Conservation (phyloP, 2,113 vertebrate genomes). For the Melanocharis versteri region DNA sequence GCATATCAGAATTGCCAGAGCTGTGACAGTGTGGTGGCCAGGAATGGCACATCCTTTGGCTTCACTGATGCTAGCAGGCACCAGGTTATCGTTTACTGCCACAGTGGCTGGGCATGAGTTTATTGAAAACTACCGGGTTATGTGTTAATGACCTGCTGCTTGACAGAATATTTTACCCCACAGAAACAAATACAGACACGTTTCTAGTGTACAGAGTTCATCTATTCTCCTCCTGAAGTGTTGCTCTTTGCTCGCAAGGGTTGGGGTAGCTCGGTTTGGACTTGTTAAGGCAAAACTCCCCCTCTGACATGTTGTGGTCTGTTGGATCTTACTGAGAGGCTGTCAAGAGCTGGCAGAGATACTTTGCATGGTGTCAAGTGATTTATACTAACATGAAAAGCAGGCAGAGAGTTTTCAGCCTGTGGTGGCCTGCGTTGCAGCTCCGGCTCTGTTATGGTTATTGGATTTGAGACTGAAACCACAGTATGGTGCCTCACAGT, state of each 20-base stretch:
- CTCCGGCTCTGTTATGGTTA: neutral
- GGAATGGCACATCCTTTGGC: neutral
- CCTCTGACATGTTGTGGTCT: neutral
- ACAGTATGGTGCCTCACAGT: neutral
- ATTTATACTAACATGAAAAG: neutral
- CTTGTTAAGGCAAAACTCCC: constrained; percentile 1
- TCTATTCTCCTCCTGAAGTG: neutral
- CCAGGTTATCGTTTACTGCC: neutral
- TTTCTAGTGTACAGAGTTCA: neutral
- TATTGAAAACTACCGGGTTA: neutral
- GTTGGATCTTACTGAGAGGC: neutral
- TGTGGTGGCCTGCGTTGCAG: neutral
- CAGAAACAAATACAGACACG: neutral
- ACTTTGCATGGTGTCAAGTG: neutral
- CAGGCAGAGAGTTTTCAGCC: neutral
- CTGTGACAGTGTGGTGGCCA: accelerated
- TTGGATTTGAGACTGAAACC: neutral
- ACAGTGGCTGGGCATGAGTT: neutral
- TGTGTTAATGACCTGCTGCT: neutral
- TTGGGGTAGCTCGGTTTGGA: neutral
- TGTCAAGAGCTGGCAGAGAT: neutral
- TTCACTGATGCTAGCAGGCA: neutral
- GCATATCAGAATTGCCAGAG: neutral
- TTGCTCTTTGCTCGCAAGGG: neutral
- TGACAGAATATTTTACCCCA: neutral